A percentile compares a stretch with the other conserved stretches of the same genome.
These are phyloP conservation scores for Ia io DNA, from an alignment of 2,113 vertebrate genomes.

Conservation along the genomic window DNA sequence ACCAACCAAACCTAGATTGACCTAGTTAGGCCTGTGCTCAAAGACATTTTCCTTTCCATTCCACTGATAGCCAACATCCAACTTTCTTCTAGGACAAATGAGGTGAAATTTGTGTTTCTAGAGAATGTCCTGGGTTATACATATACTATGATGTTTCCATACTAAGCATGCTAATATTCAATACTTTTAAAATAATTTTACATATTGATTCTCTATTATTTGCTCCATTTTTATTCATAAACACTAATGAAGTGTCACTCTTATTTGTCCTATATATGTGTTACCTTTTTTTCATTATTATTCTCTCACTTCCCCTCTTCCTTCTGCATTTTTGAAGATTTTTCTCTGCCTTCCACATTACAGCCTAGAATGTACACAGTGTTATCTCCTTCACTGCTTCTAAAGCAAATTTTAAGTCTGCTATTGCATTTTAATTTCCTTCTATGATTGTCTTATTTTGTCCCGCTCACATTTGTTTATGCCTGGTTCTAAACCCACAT, in stretches of 20 bases:
- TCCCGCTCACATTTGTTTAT: not conserved
- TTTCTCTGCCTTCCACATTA: not conserved
- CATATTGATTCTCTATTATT: not conserved
- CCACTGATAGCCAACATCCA: not conserved
- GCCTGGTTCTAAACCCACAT: not conserved
- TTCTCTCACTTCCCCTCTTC: not conserved
- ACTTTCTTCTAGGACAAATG: not conserved
- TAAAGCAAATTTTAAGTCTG: not conserved
- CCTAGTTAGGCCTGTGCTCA: not conserved
- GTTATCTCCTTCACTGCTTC: not conserved
- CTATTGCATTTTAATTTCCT: not conserved
- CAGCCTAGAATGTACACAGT: not conserved
- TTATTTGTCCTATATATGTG: not conserved
- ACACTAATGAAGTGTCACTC: not conserved
- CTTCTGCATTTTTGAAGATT: not conserved
- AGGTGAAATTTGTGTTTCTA: not conserved
- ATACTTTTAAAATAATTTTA: not conserved
- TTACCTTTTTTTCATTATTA: not conserved
- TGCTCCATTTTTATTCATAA: not conserved
- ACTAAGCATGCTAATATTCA: not conserved
- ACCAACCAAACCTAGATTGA: not conserved
- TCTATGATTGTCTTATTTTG: not conserved
- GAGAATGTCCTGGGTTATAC: not conserved
- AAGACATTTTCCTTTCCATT: not conserved
- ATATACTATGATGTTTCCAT: not conserved